Base-by-base conservation (phyloP, 2,888 invertebrate genomes). In the Phymatocera aterrima region DNA sequence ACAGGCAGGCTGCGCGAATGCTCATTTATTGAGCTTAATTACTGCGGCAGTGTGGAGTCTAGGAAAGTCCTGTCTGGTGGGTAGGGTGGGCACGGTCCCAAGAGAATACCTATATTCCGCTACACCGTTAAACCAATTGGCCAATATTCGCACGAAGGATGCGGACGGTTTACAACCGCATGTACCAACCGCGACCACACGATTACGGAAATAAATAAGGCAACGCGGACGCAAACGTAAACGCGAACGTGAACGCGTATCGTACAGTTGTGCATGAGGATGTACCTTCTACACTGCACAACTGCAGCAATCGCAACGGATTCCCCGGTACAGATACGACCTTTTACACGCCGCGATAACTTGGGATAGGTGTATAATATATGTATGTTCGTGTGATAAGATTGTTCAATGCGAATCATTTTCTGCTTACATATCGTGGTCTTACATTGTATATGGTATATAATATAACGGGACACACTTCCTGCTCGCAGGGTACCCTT, bases 11-110 rank as follows among this genome's bases (percentile, higher is more conserved):
- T n/a, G n/a, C n/a, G n/a, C 5, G 72, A 43, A 51, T 12, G 51
- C 21, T 72, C 72, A 51, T 72, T 72, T 72, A 72, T 72, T 72
- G 51, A n/a, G 51, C 48, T 72, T 72, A 51, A 72, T 72, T 72
- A 51, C 72, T 43, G 51, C 48, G 34, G 31, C 51, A n/a, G n/a
- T n/a, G n/a, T n/a, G n/a, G 68, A 15, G 15, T 48, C 34, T 18
- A 5, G 8, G 8, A 8, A 34, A n/a, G 21, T 10, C 48, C 31
- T 72, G 34, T 51, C 10, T 15, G 21, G 68, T 18, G 4, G 8
- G 24, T 24, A 64, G 15, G 24, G 18, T 43, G 24, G n/a, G 15
- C n/a, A 31, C 15, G 34, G 21, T 64, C 18, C 37, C 34, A n/a
- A 18, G 8, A 51, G n/a, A 5, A 40, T 51, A 51, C n/a, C 4